A percentile compares a stretch with the other conserved stretches of the same genome.
Conservation (phyloP, 2,888 invertebrate genomes). For the Yponomeuta plumbellus region DNA sequence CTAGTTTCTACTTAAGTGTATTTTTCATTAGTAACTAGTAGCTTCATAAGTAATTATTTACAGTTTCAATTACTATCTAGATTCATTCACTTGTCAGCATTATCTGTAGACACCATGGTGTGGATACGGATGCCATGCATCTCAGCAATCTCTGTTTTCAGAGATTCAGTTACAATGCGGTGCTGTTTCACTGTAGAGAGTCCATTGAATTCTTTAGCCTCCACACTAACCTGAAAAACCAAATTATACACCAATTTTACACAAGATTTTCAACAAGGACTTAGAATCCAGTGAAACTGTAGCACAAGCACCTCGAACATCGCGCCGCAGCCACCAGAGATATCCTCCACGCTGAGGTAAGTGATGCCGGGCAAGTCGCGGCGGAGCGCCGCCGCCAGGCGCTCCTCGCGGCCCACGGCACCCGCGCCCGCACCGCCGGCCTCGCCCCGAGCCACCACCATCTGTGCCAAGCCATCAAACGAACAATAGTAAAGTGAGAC, state of each 20-base stretch:
- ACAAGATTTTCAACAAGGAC: not conserved
- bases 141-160: conserved; percentile 86
- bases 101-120: conserved; percentile 60
- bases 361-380: conserved; percentile 78
- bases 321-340: conserved; percentile 88
- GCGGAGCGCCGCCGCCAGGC: conserved; percentile 48
- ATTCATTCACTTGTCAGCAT: not conserved
- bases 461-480: not conserved
- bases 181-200: conserved; percentile 84
- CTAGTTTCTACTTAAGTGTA: no score
- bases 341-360: conserved; percentile 80
- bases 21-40: no score
- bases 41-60: no score
- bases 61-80: not conserved
- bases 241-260: not conserved
- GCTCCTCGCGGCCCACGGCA: conserved; percentile 43
- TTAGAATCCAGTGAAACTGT: conserved; percentile 16
- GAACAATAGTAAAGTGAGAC: not conserved
- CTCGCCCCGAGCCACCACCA: conserved; percentile 14
- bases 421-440: conserved; percentile 29
- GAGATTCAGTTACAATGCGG: conserved; percentile 81
- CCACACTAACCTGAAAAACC: conserved; percentile 71
- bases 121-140: conserved; percentile 90
- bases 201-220: conserved; percentile 82
- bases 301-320: conserved; percentile 80